Base-by-base conservation (phyloP, 2,113 vertebrate genomes). In the Salminus brasiliensis region DNA sequence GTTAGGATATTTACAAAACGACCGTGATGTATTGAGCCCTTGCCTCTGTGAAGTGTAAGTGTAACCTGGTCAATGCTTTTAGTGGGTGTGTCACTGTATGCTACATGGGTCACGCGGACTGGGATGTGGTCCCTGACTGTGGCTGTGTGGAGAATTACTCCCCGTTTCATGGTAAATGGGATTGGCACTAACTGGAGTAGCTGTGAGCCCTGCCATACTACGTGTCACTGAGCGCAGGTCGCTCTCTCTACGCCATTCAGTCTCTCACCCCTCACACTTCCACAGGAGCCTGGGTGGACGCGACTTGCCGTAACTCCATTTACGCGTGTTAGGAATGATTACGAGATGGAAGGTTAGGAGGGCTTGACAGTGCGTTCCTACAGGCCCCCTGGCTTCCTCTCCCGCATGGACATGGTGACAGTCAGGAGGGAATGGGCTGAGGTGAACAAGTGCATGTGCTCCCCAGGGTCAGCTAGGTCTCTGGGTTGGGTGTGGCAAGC, bases 401-500 rank as follows among this genome's bases (percentile, higher is more conserved):
- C 65, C 81, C 34, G 70, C 83, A 74, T 74, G 72, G 70, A 73
- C 72, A 68, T 78, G 81, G 62, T 74, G 84, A 67, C 32, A 71
- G 52, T 41, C 29, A 18, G 15, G 57, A 39, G 53, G 45, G 63
- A 67, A 71, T 55, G 72, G 52, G 60, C 66, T 15, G 25, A 45
- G 55, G 76, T 74, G 74, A 78, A 43, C 72, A 59, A 29, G 45
- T 53, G 72, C 55, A 39, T 45, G 18, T 82, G 52, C 47, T 53
- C 12, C 12, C 15, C 13, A 43, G 49, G 2, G 4, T 57, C 34
- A 53, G 79, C 89, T 92, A 93, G 81, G 85, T 93, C 86, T 93
- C 84, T 79, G 95, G 94, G 83, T 95, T 96, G 49, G 95, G 95
- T 0, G 95, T 96, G 45, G 95, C 93, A 65, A 96, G 93, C 83